A percentile compares a stretch with the other conserved stretches of the same genome.
Evolutionary conservation across 2,797 vertebrate genomes (phyloP).

Genomic region (Macropus fuliginosus): DNA sequence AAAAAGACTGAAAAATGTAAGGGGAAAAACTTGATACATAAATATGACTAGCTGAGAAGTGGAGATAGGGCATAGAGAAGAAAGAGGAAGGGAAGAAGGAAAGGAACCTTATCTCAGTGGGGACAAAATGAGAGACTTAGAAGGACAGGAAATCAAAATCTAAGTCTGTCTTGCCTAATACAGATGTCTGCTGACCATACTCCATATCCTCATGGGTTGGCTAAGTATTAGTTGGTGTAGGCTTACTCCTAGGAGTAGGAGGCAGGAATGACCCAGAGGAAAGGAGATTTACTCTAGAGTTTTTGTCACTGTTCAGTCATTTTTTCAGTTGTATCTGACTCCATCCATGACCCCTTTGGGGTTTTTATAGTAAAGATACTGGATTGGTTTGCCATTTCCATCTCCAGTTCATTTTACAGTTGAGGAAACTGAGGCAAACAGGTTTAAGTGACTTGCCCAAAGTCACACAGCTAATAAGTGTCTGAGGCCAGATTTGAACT

Average conservation of each 20-base stretch:
- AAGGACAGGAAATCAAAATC: constrained; percentile 63
- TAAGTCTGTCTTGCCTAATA: background rate
- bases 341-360: background rate
- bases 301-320: background rate
- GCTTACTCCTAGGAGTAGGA: background rate
- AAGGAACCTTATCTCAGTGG: constrained; percentile 16
- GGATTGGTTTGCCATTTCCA: background rate
- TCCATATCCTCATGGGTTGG: constrained; percentile 14
- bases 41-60: background rate
- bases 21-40: background rate
- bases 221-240: background rate
- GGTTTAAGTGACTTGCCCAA: background rate
- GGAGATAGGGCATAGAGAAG: background rate
- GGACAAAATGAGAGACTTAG: constrained; percentile 61
- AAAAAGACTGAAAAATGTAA: background rate
- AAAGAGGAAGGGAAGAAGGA: background rate
- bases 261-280: background rate
- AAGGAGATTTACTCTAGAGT: background rate
- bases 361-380: background rate
- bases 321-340: background rate
- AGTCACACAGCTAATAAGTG: background rate
- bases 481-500: background rate
- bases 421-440: background rate
- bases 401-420: background rate
- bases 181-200: constrained; percentile 44